Percentiles rank a stretch among this genome's conserved stretches.
Evolutionary conservation across 2,888 invertebrate species (phyloP).

Genomic region (Epinotia demarniana): DNA sequence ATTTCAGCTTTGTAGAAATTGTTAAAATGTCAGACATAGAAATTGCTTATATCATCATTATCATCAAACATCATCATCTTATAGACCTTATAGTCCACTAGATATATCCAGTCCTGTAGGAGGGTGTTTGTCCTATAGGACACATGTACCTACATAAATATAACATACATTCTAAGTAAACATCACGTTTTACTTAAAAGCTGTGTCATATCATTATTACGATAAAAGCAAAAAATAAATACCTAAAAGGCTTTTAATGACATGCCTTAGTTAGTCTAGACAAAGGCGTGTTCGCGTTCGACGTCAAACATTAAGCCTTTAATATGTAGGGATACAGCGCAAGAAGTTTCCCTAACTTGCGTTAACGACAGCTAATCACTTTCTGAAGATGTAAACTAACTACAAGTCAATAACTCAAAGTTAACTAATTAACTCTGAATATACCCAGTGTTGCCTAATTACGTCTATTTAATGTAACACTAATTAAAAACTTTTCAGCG

Average conservation of each 20-base stretch:
- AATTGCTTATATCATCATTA: no score
- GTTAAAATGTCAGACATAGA: background rate
- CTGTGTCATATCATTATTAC: background rate
- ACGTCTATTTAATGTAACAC: conserved; percentile 61
- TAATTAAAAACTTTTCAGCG: conserved; percentile 58
- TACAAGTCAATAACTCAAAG: conserved; percentile 65
- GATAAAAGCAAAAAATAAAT: background rate
- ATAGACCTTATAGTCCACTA: no score
- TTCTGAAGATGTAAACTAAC: conserved; percentile 51
- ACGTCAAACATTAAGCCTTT: conserved; percentile 34
- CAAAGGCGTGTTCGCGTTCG: conserved; percentile 18
- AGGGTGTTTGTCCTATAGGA: no score
- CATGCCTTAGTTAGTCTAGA: conserved; percentile 4
- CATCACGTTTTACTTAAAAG: conserved; percentile 5
- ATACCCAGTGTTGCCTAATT: conserved; percentile 55
- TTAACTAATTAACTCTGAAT: conserved; percentile 61
- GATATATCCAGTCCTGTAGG: no score
- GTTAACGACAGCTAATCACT: conserved; percentile 56
- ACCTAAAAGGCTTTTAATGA: conserved; percentile 13
- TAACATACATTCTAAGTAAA: background rate
- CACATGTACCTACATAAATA: no score
- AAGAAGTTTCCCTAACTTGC: conserved; percentile 41
- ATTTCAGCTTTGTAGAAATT: background rate
- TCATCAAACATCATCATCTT: no score
- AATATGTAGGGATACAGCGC: conserved; percentile 40